These are phyloP conservation scores for Myotis myotis DNA, from an alignment of 2,797 vertebrate genomes.

Conservation along the genomic window DNA sequence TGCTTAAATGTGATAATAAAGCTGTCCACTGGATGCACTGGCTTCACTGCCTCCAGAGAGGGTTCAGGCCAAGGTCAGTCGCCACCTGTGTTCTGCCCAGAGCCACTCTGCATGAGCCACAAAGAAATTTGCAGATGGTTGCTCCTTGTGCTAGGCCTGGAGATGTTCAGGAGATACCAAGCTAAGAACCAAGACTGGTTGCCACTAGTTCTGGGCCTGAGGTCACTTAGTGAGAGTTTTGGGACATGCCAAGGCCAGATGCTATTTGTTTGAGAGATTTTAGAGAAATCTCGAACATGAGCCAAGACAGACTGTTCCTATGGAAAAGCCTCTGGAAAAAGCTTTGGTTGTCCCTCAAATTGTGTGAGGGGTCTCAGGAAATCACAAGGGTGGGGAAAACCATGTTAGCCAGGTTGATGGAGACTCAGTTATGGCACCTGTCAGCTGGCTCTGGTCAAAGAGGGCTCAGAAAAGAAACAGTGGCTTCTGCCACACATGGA, in stretches of 20 bases:
- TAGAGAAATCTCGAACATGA: background rate
- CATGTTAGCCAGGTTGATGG: background rate
- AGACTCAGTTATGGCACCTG: background rate
- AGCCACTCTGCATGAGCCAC: background rate
- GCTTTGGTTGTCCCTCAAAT: background rate
- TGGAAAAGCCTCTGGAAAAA: background rate
- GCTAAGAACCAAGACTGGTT: background rate
- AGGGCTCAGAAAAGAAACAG: background rate
- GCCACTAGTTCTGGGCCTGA: background rate
- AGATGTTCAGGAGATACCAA: background rate
- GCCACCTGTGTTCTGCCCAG: background rate
- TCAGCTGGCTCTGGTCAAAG: background rate
- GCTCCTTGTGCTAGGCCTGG: background rate
- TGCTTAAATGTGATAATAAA: background rate
- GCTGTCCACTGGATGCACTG: background rate
- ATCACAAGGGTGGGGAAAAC: background rate
- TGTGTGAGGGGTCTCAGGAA: background rate
- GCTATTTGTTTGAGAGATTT: background rate
- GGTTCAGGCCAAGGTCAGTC: background rate
- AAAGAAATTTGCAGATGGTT: background rate
- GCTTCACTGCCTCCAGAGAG: background rate
- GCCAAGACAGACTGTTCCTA: background rate
- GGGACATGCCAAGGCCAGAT: background rate
- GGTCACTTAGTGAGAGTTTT: background rate
- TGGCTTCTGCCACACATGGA: background rate